These are phyloP conservation scores for Muscina levida DNA, from an alignment of 2,888 invertebrate genomes.

Conservation along the genomic window DNA sequence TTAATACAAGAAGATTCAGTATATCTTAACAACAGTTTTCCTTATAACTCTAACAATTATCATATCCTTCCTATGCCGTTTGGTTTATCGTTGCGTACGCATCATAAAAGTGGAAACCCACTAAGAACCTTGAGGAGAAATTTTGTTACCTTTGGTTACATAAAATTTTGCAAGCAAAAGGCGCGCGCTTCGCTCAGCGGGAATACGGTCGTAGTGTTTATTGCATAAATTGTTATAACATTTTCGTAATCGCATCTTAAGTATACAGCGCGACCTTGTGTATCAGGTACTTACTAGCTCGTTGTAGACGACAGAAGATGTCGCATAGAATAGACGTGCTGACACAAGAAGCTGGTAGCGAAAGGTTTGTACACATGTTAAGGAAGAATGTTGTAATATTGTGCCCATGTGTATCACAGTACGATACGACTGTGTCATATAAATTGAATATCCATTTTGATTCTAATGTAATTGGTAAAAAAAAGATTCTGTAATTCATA, in stretches of 20 bases:
- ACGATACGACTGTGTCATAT: too few relatives aligned
- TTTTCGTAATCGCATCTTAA: slow-evolving; percentile 26
- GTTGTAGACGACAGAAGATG: too few relatives aligned
- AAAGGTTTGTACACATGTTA: too few relatives aligned
- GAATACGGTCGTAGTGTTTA: slow-evolving; percentile 7
- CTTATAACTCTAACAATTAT: slow-evolving; percentile 13
- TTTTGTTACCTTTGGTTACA: slow-evolving; percentile 28
- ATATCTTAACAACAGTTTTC: slow-evolving; percentile 23
- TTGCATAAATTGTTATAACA: slow-evolving; percentile 63
- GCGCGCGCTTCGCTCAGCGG: background rate
- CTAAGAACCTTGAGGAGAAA: slow-evolving; percentile 51
- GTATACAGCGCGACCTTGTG: slow-evolving; percentile 44
- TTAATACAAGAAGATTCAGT: slow-evolving; percentile 23
- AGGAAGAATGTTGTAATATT: too few relatives aligned
- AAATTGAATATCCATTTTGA: too few relatives aligned
- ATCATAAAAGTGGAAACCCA: slow-evolving; percentile 41
- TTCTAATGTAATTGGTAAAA: too few relatives aligned
- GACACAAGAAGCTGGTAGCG: too few relatives aligned
- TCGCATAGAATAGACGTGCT: too few relatives aligned
- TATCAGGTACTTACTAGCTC: too few relatives aligned
- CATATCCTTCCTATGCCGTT: slow-evolving; percentile 31
- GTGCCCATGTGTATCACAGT: too few relatives aligned
- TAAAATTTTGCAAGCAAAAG: slow-evolving; percentile 54
- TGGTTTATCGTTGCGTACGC: slow-evolving; percentile 36
- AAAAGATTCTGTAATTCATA: too few relatives aligned